phyloP scores from a whole-genome alignment of 2,113 vertebrate species.

The Ptilorrhoa leucosticta region DNA sequence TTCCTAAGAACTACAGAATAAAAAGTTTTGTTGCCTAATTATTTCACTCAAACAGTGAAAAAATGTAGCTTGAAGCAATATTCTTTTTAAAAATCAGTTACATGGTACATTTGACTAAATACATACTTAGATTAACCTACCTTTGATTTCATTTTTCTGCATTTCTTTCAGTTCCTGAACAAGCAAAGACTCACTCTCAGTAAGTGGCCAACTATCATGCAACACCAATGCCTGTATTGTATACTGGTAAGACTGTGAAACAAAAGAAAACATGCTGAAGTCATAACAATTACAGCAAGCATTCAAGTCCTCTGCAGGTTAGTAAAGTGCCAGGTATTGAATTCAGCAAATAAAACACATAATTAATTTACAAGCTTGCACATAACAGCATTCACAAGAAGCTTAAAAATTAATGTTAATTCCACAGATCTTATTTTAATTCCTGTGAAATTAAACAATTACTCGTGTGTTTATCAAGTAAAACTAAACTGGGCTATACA shows the following conservation, averaged over 20 bases:
- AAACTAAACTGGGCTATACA: neutral
- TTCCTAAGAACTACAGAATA: neutral
- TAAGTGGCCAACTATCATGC: conserved; percentile 82
- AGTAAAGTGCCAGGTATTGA: neutral
- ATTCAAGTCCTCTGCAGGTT: neutral
- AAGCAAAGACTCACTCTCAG: conserved; percentile 74
- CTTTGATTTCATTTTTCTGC: conserved; percentile 80
- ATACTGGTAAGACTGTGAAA: conserved; percentile 80
- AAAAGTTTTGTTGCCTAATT: neutral
- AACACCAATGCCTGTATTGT: conserved; percentile 83
- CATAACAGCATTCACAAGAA: neutral
- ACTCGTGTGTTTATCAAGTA: neutral
- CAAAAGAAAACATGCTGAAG: neutral
- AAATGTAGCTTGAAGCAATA: neutral
- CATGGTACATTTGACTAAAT: neutral
- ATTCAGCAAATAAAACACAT: neutral
- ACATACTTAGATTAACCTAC: conserved; percentile 52
- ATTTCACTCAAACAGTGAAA: neutral
- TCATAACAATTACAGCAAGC: neutral
- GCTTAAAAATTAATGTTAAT: conserved; percentile 16
- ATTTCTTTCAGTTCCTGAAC: conserved; percentile 76
- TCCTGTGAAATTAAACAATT: conserved; percentile 16
- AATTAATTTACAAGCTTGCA: neutral
- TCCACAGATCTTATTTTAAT: neutral
- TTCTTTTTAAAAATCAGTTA: neutral